Evolutionary conservation across 2,888 invertebrate species (phyloP), one percentile per base, ranked within the genome.

Genomic region (Dioctria linearis): DNA sequence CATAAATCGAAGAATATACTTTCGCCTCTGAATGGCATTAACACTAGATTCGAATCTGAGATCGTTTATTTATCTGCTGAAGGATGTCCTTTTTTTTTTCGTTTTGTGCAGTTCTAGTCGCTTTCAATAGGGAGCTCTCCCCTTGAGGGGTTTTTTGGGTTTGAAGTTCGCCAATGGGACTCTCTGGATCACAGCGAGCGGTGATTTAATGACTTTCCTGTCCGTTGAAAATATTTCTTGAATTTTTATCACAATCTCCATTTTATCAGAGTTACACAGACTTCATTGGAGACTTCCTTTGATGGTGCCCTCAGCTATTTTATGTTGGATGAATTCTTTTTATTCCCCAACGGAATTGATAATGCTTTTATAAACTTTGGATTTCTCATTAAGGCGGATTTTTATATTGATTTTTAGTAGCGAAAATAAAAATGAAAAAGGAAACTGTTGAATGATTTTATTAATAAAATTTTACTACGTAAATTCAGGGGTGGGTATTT

Each of bases 331-430:
- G 49, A 69, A 69, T 49, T 25, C 69, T 69, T 54, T 54, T 39
- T 69, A 39, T 46, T 69, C 69, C 54, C 39, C 25, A 25, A 25
- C 25, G 13, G 5, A 9, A 49, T 11, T 69, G 67, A 25, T 69
- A 69, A 69, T 49, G 25, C 69, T 69, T 69, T 69, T 69, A 49
- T 69, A 51, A 51, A 69, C 69, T 69, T 69, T 54, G n/a, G 37
- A 51, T 51, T 69, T 69, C 69, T 69, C 69, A 51, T 69, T 69
- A 51, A 51, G 9, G 39, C 5, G 69, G 51, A 69, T 69, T 69
- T 69, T 25, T 25, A 25, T 25, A 69, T 69, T 37, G 69, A 39
- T 51, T 69, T 51, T 9, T 39, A 69, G 46, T 25, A 13, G 6
- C 25, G n/a, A 13, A 11, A 25, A n/a, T n/a, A 37, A 25, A 37